Base-by-base conservation (phyloP, 2,888 invertebrate genomes). In the Emmelina monodactyla region DNA sequence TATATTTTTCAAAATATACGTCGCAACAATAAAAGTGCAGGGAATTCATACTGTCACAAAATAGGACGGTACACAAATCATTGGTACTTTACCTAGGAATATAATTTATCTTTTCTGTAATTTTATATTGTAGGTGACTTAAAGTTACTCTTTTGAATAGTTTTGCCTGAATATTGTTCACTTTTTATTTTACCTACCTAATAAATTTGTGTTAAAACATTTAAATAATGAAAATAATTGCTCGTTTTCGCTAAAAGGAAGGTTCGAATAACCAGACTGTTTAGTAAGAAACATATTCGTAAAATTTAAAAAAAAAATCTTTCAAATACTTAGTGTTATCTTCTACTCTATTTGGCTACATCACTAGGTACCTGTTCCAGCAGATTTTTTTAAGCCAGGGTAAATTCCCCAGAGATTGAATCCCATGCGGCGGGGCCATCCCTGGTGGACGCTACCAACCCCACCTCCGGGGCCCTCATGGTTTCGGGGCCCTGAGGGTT, bases 361-460 rank as follows among this genome's bases (percentile, higher is more conserved):
- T 19, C 14, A 14, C 19, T 37, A 28, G 13, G 33, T 22, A 25
- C 33, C 35, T 31, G 25, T 14, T 13, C 9, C 19, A 5, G 19
- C 9, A 19, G 5, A 56, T 70, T 75, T 71, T 75, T 79, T 75
- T 68, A 58, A 51, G 39, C 49, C 52, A 47, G 47, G 46, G 50
- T 46, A 44, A 79, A 79, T 78, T 79, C 78, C 78, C 78, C 46
- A 61, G 78, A 79, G 78, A 78, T 79, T 79, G 75, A 79, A 76
- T 78, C 78, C 78, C 78, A 60, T 51, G 73, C 62, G 75, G 54
- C 66, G 52, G 35, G 39, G 50, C 44, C 3, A n/a, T 25, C 25
- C 25, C 25, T 11, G 11, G 3, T 25, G 25, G 25, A 9, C 25
- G 11, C 49, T 58, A 56, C 61, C 62, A 65, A 46, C 46, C 40